phyloP scores from a whole-genome alignment of 1,140 invertebrate genomes.

The Vollenhovia emeryi region DNA sequence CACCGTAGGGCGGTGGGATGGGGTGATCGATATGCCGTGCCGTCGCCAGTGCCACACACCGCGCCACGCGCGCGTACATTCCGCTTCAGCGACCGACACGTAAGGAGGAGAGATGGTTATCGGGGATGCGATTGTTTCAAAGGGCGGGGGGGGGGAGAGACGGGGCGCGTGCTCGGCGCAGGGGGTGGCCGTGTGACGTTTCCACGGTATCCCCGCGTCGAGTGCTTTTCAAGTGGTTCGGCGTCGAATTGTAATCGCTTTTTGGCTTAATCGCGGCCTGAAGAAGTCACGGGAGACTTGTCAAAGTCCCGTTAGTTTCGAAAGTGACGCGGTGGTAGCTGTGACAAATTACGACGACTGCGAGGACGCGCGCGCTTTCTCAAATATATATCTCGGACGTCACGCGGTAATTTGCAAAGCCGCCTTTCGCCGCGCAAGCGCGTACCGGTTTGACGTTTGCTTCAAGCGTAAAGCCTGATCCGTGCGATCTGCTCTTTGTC shows the following conservation, averaged over 20 bases:
- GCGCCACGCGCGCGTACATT: conserved; percentile 27
- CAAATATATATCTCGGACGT: neutral
- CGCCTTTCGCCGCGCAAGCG: neutral
- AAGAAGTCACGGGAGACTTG: neutral
- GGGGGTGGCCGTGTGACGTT: neutral
- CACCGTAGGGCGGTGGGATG: conserved; percentile 39
- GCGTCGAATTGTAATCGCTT: neutral
- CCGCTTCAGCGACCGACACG: conserved; percentile 34
- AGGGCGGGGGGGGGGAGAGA: neutral
- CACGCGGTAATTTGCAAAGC: neutral
- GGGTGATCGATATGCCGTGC: conserved; percentile 69
- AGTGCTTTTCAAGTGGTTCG: neutral
- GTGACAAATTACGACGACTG: neutral
- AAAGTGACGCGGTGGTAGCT: no score
- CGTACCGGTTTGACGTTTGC: neutral
- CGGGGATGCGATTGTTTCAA: conserved; percentile 29
- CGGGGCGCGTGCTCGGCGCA: neutral
- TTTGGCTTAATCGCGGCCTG: neutral
- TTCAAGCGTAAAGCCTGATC: no score
- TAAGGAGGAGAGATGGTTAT: conserved; percentile 45
- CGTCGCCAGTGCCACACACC: conserved; percentile 58
- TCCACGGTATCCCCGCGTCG: neutral
- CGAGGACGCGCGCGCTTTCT: neutral
- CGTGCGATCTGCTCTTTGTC: no score
- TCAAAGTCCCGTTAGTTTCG: no score